phyloP scores from a whole-genome alignment of 2,888 invertebrate species.

The Poecilobothrus nobilitatus region DNA sequence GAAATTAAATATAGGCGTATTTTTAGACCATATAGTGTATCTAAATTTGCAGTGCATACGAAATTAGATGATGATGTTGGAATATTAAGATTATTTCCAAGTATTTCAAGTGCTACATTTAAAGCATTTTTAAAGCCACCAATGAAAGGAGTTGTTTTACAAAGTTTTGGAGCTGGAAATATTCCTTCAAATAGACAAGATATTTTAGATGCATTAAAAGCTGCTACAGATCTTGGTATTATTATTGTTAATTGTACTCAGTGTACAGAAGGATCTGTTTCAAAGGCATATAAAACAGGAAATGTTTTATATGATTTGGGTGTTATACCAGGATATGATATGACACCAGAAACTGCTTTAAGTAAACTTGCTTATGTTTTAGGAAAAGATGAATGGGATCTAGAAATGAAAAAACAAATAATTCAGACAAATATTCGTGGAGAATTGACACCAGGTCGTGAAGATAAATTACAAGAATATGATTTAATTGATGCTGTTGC shows the following conservation, averaged over 20 bases:
- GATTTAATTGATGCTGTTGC: constrained; percentile 55
- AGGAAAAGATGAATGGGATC: constrained; percentile 61
- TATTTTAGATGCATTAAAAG: constrained; percentile 59
- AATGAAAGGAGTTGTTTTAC: constrained; percentile 72
- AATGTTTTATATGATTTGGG: constrained; percentile 46
- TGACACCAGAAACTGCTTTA: constrained; percentile 86
- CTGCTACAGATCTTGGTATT: constrained; percentile 66
- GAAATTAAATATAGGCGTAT: constrained; percentile 48
- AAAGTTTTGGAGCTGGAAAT: constrained; percentile 91
- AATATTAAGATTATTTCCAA: constrained; percentile 80
- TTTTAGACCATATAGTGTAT: constrained; percentile 53
- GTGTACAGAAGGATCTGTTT: constrained; percentile 74
- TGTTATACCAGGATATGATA: constrained; percentile 39
- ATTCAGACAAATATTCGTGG: constrained; percentile 71
- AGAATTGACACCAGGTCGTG: constrained; percentile 55
- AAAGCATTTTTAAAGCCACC: constrained; percentile 66
- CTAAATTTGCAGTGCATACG: constrained; percentile 63
- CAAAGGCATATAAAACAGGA: constrained; percentile 75
- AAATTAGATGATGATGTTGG: constrained; percentile 77
- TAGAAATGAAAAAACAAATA: constrained; percentile 59
- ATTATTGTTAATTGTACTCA: constrained; percentile 90
- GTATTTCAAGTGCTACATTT: constrained; percentile 72
- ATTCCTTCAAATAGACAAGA: constrained; percentile 78
- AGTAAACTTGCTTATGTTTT: constrained; percentile 85
- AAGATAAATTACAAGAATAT: constrained; percentile 41